Evolutionary conservation across 2,888 invertebrate genomes (phyloP), one percentile per base, ranked within the genome.

Genomic region (Spatulosminthurus flaviceps): DNA sequence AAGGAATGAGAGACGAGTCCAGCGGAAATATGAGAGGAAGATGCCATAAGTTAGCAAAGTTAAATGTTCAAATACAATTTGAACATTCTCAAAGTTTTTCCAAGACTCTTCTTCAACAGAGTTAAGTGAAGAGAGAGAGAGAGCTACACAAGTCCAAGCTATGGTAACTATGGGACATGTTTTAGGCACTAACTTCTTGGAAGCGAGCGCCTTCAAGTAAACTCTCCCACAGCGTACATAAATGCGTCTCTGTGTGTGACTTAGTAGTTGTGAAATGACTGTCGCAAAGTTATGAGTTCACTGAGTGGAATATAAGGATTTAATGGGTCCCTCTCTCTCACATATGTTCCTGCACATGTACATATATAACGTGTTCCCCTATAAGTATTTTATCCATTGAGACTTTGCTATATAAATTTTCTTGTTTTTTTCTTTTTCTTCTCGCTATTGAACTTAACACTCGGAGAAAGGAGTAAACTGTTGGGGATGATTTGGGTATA

Each of bases 31-130:
- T 72, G 72, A 72, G 64, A 61, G 21, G 61, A 43, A 74, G 74
- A 74, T 34, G 74, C 74, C 74, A 74, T 74, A 74, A 74, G 74
- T 74, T 74, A 74, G 51, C 19, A 74, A 74, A 74, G 74, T 74
- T 74, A 74, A 74, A 74, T 74, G 74, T 51, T 61, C 29, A 74
- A 74, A 74, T 74, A 74, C 60, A 74, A 74, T 74, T 74, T 74
- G 61, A 74, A 34, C 74, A 74, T 64, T 74, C 64, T 74, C 51
- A 60, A 74, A 74, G 22, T 61, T 64, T 74, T 74, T 29, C 24
- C 22, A 51, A 16, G 51, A 51, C 41, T 51, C 51, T 51, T 16
- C 34, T 34, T 34, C 34, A n/a, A n/a, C n/a, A 34, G 51, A 51
- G 51, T 16, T 51, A 51, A 51, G 51, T 51, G n/a, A 9, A 16